phyloP scores from a whole-genome alignment of 2,888 invertebrate genomes.

The Drosophila limbata region DNA sequence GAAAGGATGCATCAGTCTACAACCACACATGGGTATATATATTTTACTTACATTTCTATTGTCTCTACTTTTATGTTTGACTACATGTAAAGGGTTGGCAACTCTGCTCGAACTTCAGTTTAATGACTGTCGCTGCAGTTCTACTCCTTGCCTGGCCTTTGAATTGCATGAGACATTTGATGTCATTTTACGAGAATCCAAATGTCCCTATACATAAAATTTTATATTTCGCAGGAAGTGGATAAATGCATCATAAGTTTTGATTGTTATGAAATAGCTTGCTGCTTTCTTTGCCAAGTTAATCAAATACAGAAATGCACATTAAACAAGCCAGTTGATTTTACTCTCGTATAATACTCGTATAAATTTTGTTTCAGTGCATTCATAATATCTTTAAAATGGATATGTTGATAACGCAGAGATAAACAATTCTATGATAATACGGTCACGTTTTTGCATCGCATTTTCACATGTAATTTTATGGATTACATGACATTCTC shows the following conservation, averaged over 20 bases:
- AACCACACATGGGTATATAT: neutral
- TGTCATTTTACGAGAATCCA: slow-evolving; percentile 1
- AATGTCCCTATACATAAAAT: slow-evolving; percentile 9
- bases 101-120: neutral
- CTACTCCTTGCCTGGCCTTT: neutral
- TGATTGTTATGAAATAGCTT: slow-evolving; percentile 14
- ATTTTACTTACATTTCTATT: slow-evolving; percentile 1
- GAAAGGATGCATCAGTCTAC: neutral
- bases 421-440: too few species aligned
- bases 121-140: slow-evolving; percentile 1
- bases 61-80: neutral
- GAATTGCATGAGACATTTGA: slow-evolving; percentile 6
- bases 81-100: neutral
- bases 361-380: neutral
- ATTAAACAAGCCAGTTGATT: neutral
- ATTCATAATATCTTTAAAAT: neutral
- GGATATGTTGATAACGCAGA: too few species aligned
- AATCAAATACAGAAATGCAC: neutral
- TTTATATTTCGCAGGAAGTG: slow-evolving; percentile 8
- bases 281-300: neutral
- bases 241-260: slow-evolving; percentile 27
- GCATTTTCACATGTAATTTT: too few species aligned
- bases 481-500: too few species aligned
- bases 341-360: too few species aligned
- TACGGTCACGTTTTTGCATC: too few species aligned